These are phyloP conservation scores for Perodicticus potto DNA, from an alignment of 2,797 vertebrate genomes.

Conservation along the genomic window DNA sequence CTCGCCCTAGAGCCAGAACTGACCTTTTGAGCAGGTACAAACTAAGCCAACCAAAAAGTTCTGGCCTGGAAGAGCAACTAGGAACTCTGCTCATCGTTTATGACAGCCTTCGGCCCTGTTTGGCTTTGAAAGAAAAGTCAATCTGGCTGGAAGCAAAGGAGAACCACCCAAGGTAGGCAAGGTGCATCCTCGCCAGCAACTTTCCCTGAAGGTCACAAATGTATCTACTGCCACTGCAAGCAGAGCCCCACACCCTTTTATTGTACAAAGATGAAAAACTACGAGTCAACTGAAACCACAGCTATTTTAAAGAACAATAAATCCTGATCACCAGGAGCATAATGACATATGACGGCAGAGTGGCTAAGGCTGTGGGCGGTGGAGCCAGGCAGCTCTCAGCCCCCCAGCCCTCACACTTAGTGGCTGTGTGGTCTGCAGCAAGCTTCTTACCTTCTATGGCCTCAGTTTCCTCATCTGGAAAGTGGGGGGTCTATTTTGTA, in stretches of 20 bases:
- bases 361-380: rapidly evolving
- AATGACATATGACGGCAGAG: neutral
- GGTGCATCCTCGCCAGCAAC: neutral
- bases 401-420: neutral
- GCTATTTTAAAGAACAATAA: neutral
- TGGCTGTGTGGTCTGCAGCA: neutral
- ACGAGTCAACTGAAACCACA: neutral
- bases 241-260: neutral
- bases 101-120: neutral
- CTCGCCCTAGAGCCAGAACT: neutral
- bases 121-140: neutral
- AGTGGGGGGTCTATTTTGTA: neutral
- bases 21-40: neutral
- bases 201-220: neutral
- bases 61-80: neutral
- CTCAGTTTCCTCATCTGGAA: neutral
- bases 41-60: neutral
- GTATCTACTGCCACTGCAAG: neutral
- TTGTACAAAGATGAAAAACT: neutral
- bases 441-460: neutral
- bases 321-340: neutral
- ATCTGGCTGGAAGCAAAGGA: neutral
- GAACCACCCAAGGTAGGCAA: neutral
- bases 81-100: neutral
- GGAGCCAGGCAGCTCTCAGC: neutral